Evolutionary conservation across 2,113 vertebrate genomes (phyloP), one percentile per base, ranked within the genome.

Genomic region (Thomomys bottae): DNA sequence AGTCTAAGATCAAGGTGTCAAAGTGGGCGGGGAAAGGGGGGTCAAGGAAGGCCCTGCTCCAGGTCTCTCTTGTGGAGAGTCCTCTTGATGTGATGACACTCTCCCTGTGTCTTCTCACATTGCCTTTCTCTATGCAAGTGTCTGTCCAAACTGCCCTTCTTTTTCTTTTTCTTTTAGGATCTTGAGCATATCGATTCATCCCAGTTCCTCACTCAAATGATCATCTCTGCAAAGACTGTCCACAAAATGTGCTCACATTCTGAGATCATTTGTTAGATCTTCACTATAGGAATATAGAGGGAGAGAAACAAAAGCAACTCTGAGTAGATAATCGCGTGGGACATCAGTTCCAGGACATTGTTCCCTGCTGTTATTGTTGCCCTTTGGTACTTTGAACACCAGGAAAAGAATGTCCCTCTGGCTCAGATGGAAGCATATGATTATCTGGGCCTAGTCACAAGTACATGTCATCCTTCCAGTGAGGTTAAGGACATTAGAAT

Each of bases 401-500:
- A 32, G 45, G 45, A 17, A 71, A 40, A 75, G 34, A 81, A 38
- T 34, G 14, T 3, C 4, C 24, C 36, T 23, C 8, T 64, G 28
- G 0, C 28, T 18, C 42, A 42, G n/a, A n/a, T 59, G 15, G 72
- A 2, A 85, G 23, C 20, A 75, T 77, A 24, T 83, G 28, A 66
- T 71, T 84, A 30, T 5, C 82, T 68, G 3, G 8, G 9, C 38
- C 82, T 82, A 38, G 40, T 73, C 64, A 71, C 15, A 32, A n/a
- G 59, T 32, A 24, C 26, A 38, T 6, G 64, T 30, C 2, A 63
- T 26, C 3, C 36, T 75, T 49, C 40, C n/a, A 45, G 0, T 32
- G 49, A 63, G 26, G 49, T 87, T 36, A 79, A 90, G n/a, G 36
- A 80, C 86, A n/a, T 15, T 4, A 90, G 86, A 75, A 70, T 80